A percentile compares a stretch with the other conserved stretches of the same genome.
Conservation (phyloP, 1,140 invertebrate genomes). For the Calycopis cecrops region DNA sequence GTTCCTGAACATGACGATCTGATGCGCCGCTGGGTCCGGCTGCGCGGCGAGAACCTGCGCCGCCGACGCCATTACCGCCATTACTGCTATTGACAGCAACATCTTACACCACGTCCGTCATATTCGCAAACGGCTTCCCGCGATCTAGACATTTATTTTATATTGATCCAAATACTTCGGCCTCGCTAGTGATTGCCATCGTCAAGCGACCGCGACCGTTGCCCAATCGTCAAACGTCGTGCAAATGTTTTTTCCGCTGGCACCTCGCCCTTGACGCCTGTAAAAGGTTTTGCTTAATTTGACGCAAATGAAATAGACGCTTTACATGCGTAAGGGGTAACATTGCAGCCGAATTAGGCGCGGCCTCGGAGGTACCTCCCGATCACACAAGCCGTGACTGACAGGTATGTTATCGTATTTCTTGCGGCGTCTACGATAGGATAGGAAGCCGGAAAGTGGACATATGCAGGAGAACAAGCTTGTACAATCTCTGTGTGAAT, state of each 20-base stretch:
- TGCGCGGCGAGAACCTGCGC: constrained; percentile 19
- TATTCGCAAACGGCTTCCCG: constrained; percentile 26
- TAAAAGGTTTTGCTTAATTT: neutral
- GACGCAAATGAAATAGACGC: neutral
- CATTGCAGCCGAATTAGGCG: too few relatives aligned
- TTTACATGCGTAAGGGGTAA: too few relatives aligned
- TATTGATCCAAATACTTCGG: constrained; percentile 31
- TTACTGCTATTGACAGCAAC: constrained; percentile 22
- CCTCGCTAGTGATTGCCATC: constrained; percentile 26
- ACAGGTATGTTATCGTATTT: too few relatives aligned
- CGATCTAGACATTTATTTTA: constrained; percentile 27
- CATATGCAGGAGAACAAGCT: too few relatives aligned
- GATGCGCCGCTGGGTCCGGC: constrained; percentile 36
- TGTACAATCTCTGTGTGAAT: too few relatives aligned
- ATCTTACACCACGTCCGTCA: constrained; percentile 17
- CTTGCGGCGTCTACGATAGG: too few relatives aligned
- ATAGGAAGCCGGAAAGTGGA: too few relatives aligned
- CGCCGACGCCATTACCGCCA: constrained; percentile 15
- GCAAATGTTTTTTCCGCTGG: neutral
- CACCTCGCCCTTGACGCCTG: constrained; percentile 4
- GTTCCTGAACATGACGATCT: constrained; percentile 41
- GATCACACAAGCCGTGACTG: too few relatives aligned
- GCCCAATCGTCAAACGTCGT: constrained; percentile 19
- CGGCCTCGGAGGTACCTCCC: too few relatives aligned
- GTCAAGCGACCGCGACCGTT: constrained; percentile 25